Base-by-base conservation (phyloP, 2,797 vertebrate genomes). In the Dromococcyx pavoninus region DNA sequence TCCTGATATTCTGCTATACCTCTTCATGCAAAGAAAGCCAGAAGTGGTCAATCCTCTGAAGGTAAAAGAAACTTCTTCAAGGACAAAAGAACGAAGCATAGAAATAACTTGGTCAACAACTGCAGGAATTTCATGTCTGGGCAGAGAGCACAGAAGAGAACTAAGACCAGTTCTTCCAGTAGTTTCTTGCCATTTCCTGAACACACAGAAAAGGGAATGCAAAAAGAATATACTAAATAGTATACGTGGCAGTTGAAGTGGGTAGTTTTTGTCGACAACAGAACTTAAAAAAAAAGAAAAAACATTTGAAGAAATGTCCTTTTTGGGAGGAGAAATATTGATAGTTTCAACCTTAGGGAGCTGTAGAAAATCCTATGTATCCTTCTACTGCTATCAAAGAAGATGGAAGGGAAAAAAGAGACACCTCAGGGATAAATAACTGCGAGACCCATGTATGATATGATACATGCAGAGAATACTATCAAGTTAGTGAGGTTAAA, bases 41-140 rank as follows among this genome's bases (percentile, higher is more conserved):
- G 66, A 32, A 65, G 13, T 9, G 1, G 2, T 39, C 27, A 89
- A 65, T 79, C 17, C 43, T 85, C 50, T 0, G 0, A 80, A n/a
- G 22, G 44, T n/a, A 43, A 82, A 85, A 75, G 50, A 82, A 82
- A 86, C 28, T 65, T 80, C 37, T 66, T n/a, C 46, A 93, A 74
- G 66, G 89, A 25, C 48, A 88, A 70, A 94, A 70, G 43, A 86
- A 82, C 13, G 46, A 60, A 23, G 60, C 46, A 69, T 39, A 69
- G 58, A 41, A 44, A 66, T 17, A 43, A 35, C 25, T 56, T 60
- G 54, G 30, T 10, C 0, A 0, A 62, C 51, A 62, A n/a, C 75
- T 76, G 60, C 30, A 69, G 87, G 44, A 54, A 37, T 21, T 86
- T 37, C 64, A 30, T 32, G 35, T 79, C 43, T 8, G 17, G 7